Percentiles rank a stretch among this genome's conserved stretches.
These are phyloP conservation scores for Seira ritae DNA, from an alignment of 2,888 invertebrate species.

Conservation along the genomic window DNA sequence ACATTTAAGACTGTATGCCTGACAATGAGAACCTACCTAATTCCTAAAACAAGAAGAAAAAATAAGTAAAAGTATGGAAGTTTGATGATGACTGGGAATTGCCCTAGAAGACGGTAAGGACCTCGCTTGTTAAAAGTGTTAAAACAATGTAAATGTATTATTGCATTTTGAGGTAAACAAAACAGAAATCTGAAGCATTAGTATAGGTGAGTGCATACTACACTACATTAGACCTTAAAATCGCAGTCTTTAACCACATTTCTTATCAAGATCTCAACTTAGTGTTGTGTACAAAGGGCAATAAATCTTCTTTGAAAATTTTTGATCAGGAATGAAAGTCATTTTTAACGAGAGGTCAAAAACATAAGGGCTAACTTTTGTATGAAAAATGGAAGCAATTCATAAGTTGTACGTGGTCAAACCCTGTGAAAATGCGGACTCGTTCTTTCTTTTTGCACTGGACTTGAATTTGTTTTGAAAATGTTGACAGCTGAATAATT, in stretches of 20 bases:
- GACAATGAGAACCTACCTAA: constrained; percentile 15
- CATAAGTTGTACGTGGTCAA: too few species aligned
- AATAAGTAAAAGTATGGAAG: constrained; percentile 39
- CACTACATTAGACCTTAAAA: background rate
- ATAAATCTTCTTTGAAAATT: too few species aligned
- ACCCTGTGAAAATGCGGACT: too few species aligned
- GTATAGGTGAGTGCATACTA: too few species aligned
- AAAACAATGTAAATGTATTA: background rate
- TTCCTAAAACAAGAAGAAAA: constrained; percentile 5
- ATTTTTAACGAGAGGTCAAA: too few species aligned
- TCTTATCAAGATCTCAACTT: background rate
- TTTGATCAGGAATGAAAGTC: too few species aligned
- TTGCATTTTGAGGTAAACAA: background rate
- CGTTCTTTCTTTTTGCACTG: too few species aligned
- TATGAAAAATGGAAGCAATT: too few species aligned
- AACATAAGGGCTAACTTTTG: too few species aligned
- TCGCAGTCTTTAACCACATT: background rate
- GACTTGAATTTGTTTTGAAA: too few species aligned
- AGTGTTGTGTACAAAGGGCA: too few species aligned
- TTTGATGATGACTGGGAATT: constrained; percentile 29
- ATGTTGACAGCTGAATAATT: too few species aligned
- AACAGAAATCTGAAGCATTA: background rate
- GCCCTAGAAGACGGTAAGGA: constrained; percentile 47
- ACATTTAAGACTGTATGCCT: constrained; percentile 31
- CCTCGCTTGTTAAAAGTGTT: constrained; percentile 43